These are phyloP conservation scores for Onychomys leucogaster DNA, from an alignment of 2,797 vertebrate genomes.

Conservation along the genomic window DNA sequence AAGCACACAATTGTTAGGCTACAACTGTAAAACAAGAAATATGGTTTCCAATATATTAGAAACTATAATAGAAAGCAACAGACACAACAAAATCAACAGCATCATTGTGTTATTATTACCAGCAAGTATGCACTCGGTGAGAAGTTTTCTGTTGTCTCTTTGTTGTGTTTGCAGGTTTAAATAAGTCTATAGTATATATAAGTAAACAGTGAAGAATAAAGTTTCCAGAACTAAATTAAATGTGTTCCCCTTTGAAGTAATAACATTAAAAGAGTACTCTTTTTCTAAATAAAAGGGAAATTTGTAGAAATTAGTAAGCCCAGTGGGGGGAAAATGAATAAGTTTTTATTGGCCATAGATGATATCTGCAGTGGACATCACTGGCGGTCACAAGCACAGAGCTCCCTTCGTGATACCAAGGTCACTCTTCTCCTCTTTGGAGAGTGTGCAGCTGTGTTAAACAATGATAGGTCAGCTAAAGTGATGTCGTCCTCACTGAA, in stretches of 20 bases:
- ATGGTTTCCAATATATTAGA: neutral
- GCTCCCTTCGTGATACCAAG: neutral
- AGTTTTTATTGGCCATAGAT: neutral
- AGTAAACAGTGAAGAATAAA: neutral
- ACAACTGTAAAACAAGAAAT: neutral
- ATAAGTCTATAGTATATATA: neutral
- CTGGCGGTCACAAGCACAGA: neutral
- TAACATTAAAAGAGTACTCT: neutral
- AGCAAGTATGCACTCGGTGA: neutral
- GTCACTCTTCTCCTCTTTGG: neutral
- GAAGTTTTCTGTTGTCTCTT: neutral
- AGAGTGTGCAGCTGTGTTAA: accelerated
- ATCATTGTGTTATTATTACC: neutral
- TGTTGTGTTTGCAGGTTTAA: neutral
- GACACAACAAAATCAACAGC: neutral
- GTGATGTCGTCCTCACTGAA: neutral
- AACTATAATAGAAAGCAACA: neutral
- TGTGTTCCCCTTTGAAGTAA: neutral
- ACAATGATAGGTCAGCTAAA: neutral
- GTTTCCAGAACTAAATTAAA: neutral
- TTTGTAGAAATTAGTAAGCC: neutral
- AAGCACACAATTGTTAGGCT: neutral
- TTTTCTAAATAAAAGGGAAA: neutral
- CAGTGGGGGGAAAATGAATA: neutral
- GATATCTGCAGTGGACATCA: neutral